A percentile compares a stretch with the other conserved stretches of the same genome.
Evolutionary conservation across 2,888 invertebrate genomes (phyloP).

Genomic region (Philopedon plagiatum): DNA sequence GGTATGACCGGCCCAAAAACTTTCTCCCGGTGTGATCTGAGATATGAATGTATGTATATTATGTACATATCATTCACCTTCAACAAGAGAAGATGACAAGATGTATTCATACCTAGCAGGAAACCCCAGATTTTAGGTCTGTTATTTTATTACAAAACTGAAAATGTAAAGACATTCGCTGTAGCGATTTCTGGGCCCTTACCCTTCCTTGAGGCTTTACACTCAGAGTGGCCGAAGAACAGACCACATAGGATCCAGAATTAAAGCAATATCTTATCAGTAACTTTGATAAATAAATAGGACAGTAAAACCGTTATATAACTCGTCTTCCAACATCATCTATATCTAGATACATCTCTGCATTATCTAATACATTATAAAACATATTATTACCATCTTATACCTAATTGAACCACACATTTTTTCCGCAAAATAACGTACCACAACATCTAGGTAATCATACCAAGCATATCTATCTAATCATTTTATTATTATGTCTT

Average conservation of each 20-base stretch:
- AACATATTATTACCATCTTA: background rate
- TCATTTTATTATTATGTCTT: background rate
- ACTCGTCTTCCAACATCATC: background rate
- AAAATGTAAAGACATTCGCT: no score
- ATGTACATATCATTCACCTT: no score
- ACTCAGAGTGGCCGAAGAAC: background rate
- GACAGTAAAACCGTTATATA: background rate
- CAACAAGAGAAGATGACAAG: no score
- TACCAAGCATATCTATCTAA: background rate
- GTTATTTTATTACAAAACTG: no score
- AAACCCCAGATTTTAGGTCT: no score
- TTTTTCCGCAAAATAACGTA: background rate
- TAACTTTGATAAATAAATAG: background rate
- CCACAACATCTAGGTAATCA: background rate
- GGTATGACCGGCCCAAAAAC: no score
- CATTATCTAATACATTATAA: conserved; percentile 13
- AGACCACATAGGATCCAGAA: no score
- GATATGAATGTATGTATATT: no score
- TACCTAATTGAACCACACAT: background rate
- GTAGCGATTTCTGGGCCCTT: no score
- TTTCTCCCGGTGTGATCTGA: no score
- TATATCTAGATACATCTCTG: conserved; percentile 7
- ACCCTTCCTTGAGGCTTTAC: no score
- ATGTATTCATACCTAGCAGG: no score
- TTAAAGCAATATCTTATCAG: background rate